Evolutionary conservation across 2,113 vertebrate species (phyloP), one percentile per base, ranked within the genome.

Genomic region (Carettochelys insculpta): DNA sequence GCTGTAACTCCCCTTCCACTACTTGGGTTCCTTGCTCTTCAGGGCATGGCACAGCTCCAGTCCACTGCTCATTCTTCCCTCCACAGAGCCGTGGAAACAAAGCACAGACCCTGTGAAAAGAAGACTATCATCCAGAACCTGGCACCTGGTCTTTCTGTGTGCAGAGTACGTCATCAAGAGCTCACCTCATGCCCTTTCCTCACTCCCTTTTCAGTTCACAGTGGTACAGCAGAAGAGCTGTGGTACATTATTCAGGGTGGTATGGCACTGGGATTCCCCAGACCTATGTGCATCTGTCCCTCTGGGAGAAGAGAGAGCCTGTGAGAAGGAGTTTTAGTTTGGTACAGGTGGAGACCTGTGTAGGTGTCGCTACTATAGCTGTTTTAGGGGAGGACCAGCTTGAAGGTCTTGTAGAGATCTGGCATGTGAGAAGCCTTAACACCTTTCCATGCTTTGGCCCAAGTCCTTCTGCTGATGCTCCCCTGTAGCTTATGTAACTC

Each of bases 1-100:
- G 99, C 98, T 99, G 94, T 99, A 98, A 99, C 78, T 95, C 88
- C 77, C 31, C 5, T 52, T 87, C 89, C 84, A 82, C 90, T 34
- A 16, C 61, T 52, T 77, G 89, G n/a, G 78, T 41, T 95, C 90
- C 48, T 8, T 16, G 73, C 91, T 92, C 82, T 88, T 92, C 2
- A 1, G 92, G 96, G 73, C 88, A 83, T 94, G 87, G 94, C 52
- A 45, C 77, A 87, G 81, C 58, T 93, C 90, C 48, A 38, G 0
- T 92, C 85, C 82, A 91, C 88, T 93, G 91, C 79, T 92, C 92
- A 58, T 91, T 96, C 85, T 82, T 92, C 75, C 90, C 88, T 71
- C 90, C 50, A 43, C 53, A 5, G 92, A 90, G 92, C 80, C 90
- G 51, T 54, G 75, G 90, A 95, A 53, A 89, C 78, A 93, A 78